Base-by-base conservation (phyloP, 2,113 vertebrate species). In the Macroglossus sobrinus region DNA sequence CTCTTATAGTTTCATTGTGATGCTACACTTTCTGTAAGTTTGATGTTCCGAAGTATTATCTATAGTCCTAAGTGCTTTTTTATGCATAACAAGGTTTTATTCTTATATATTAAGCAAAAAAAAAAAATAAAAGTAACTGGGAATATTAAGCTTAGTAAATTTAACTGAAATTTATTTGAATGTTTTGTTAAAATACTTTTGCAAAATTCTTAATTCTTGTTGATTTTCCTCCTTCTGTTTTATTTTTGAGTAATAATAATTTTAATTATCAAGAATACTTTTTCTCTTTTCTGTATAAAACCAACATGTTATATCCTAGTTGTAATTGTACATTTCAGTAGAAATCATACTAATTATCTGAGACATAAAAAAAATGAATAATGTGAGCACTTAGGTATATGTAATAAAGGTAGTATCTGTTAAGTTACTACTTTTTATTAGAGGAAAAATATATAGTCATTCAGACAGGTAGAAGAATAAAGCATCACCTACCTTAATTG, bases 281-380 rank as follows among this genome's bases (percentile, higher is more conserved):
- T 82, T 89, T 84, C 8, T 89, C 22, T 71, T 76, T 22, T 92
- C 22, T 64, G 11, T 81, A 43, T 71, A 75, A 64, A 75, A 50
- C 13, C n/a, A 74, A 53, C 15, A 78, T 47, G 9, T 75, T 92
- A 38, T 61, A 72, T 38, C n/a, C 3, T 85, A 89, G 40, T 84
- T 87, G 15, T 87, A 89, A 35, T 75, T 80, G 66, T 75, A 19
- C 50, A 84, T 93, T 84, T 94, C 92, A 47, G 10, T 69, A 18
- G 69, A 55, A 13, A 30, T 87, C 84, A 63, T 88, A 79, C 79
- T 80, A 84, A 30, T 45, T 91, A 40, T 53, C 6, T 92, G 53
- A 66, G 30, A 74, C 18, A 90, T 66, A 89, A 78, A 68, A 69
- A 89, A 75, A 87, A 30, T 87, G 43, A 86, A 86, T 92, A 93